Evolutionary conservation across 1,140 invertebrate species (phyloP), one percentile per base, ranked within the genome.

Genomic region (Camponotus vicinus): DNA sequence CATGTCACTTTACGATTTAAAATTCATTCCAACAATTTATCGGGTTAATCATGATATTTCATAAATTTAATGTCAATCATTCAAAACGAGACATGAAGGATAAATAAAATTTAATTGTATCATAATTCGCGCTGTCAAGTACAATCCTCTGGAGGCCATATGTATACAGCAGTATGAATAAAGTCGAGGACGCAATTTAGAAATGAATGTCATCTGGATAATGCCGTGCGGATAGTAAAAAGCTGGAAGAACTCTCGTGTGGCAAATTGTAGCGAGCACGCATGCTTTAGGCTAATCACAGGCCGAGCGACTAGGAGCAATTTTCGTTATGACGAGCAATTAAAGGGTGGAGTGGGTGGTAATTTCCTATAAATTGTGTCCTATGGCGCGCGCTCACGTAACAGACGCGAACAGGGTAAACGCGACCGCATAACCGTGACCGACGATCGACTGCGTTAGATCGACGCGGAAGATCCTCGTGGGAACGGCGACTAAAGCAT

Each of bases 201-300:
- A 37, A 83, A 86, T 64, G 55, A 57, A 55, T 87, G 89, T 89
- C 89, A 90, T 87, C 80, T 87, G 89, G 76, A 27, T 87, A 87
- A 89, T 76, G 84, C 61, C 2, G 59, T 8, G 64, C 45, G 32
- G 42, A 71, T 75, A 52, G 59, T 61, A 66, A 82, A 87, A 87
- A 88, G 59, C 13, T 70, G 40, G 52, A 77, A 73, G 64, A 71
- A 76, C 64, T 13, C 64, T 63, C 77, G 52, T 69, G 66, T 63
- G 57, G 57, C 42, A 85, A 90, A 87, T 84, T 86, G 64, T 66
- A 66, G 32, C 79, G 64, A 70, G 75, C 90, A 91, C 90, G 90
- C 90, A 90, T 77, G 82, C 70, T 86, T 88, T 89, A 87, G 76
- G 59, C 77, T 90, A 91, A 92, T 92, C 88, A 84, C 66, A 78